Percentiles rank a stretch among this genome's conserved stretches.
Conservation (phyloP, 2,797 vertebrate genomes). For the Craterocephalus amniculus region DNA sequence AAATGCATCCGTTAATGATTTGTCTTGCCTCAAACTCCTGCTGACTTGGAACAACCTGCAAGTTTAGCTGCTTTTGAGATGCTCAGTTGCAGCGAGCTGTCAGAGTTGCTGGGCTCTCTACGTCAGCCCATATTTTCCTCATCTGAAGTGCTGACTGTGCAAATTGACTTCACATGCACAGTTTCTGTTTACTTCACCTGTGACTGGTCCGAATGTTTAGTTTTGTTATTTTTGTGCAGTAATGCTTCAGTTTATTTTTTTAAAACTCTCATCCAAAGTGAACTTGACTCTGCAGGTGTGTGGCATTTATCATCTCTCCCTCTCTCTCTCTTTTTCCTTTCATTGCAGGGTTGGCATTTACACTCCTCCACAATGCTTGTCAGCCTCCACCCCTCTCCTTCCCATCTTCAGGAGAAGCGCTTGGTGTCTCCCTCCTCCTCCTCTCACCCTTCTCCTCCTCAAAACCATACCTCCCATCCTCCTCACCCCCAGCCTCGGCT, state of each 20-base stretch:
- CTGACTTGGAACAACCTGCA: not conserved
- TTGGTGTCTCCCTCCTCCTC: constrained; percentile 60
- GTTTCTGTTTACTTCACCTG: not conserved
- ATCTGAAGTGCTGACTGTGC: not conserved
- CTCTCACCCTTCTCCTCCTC: constrained; percentile 45
- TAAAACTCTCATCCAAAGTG: not conserved
- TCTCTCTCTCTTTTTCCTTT: constrained; percentile 35
- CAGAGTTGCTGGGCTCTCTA: constrained; percentile 1
- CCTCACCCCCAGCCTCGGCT: constrained; percentile 38
- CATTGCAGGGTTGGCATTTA: constrained; percentile 81
- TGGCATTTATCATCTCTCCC: constrained; percentile 24
- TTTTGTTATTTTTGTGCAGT: not conserved
- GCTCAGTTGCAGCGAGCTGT: not conserved
- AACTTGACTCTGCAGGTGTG: not conserved
- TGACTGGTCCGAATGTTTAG: not conserved
- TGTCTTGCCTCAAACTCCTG: not conserved
- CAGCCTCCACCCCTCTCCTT: constrained; percentile 81
- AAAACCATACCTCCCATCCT: constrained; percentile 46
- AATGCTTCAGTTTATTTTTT: not conserved
- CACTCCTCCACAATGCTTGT: constrained; percentile 86
- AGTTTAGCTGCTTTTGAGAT: not conserved
- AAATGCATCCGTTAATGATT: not conserved
- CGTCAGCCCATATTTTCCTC: not conserved
- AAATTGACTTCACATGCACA: not conserved
- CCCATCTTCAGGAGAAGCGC: constrained; percentile 76